phyloP scores from a whole-genome alignment of 2,888 invertebrate species.

The Theretra japonica region DNA sequence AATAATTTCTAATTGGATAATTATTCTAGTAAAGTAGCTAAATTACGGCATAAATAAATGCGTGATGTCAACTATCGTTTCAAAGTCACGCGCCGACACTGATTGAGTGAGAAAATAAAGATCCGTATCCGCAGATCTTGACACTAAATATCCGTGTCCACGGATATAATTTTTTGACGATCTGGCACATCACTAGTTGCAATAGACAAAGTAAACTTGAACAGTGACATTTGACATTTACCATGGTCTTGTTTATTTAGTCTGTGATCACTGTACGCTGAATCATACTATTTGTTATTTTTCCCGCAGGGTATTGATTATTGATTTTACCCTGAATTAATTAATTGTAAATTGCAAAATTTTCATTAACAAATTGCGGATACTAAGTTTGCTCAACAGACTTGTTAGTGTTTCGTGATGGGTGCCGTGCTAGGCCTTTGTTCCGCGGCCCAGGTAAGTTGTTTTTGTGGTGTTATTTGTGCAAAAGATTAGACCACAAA shows the following conservation, averaged over 20 bases:
- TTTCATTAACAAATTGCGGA: background rate
- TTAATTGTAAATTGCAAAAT: background rate
- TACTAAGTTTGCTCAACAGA: background rate
- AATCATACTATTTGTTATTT: background rate
- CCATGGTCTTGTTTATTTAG: too few relatives aligned
- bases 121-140: too few relatives aligned
- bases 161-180: too few relatives aligned
- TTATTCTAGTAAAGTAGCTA: too few relatives aligned
- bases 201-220: slow-evolving; percentile 5
- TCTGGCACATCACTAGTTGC: too few relatives aligned
- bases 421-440: slow-evolving; percentile 87
- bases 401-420: slow-evolving; percentile 62
- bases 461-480: background rate
- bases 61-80: too few relatives aligned
- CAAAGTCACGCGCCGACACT: too few relatives aligned
- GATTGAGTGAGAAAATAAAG: too few relatives aligned
- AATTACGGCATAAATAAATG: too few relatives aligned
- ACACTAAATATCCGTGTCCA: too few relatives aligned
- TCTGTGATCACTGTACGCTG: background rate
- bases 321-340: background rate
- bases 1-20: too few relatives aligned
- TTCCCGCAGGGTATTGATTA: slow-evolving; percentile 2
- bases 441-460: slow-evolving; percentile 85
- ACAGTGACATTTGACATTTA: background rate
- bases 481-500: background rate